A percentile compares a stretch with the other conserved stretches of the same genome.
Conservation (phyloP, 2,113 vertebrate species). For the Centropus bengalensis region DNA sequence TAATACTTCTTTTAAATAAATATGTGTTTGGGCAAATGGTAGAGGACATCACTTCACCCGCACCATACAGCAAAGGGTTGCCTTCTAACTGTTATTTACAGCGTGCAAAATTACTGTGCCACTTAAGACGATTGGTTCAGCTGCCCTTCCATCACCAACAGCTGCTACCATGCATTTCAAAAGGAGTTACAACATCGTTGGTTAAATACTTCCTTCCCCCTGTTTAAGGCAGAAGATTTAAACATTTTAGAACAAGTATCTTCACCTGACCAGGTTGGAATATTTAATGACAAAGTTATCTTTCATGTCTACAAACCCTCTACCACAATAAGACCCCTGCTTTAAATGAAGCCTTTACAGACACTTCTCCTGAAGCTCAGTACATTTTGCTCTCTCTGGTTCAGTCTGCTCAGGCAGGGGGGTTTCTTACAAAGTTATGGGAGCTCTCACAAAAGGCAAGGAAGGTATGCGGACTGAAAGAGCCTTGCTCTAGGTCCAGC, state of each 20-base stretch:
- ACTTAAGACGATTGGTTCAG: background rate
- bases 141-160: background rate
- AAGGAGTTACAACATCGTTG: background rate
- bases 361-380: background rate
- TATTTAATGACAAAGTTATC: background rate
- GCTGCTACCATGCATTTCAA: background rate
- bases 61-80: background rate
- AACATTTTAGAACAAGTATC: background rate
- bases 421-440: background rate
- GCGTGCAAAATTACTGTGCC: background rate
- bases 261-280: background rate
- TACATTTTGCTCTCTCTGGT: background rate
- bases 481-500: no score
- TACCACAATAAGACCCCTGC: background rate
- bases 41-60: background rate
- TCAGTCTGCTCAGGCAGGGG: background rate
- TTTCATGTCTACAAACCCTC: background rate
- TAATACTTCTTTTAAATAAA: background rate
- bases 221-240: background rate
- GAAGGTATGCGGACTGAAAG: background rate
- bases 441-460: background rate
- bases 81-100: background rate
- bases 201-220: background rate
- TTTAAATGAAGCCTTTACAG: background rate
- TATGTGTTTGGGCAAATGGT: background rate